phyloP scores from a whole-genome alignment of 2,888 invertebrate genomes.

The Eupithecia tripunctaria region DNA sequence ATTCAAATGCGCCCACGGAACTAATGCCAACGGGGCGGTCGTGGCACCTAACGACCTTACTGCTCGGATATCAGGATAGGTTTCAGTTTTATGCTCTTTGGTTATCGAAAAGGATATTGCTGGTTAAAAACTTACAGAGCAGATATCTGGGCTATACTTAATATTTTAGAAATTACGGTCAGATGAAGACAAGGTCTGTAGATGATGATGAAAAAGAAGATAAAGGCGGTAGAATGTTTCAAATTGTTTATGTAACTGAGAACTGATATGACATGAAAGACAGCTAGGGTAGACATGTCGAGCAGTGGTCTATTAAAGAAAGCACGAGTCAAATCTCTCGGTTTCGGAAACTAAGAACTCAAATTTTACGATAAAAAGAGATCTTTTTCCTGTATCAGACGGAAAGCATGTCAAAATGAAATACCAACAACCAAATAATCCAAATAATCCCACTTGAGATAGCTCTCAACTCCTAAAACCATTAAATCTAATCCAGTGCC shows the following conservation, averaged over 20 bases:
- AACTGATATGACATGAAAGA: background rate
- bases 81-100: conserved; percentile 39
- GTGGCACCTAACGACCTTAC: conserved; percentile 50
- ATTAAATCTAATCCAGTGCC: conserved; percentile 37
- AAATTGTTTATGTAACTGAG: background rate
- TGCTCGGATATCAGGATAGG: conserved; percentile 45
- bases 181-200: background rate
- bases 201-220: background rate
- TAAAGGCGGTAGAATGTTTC: background rate
- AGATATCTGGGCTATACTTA: conserved; percentile 3
- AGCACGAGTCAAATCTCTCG: background rate
- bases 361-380: background rate
- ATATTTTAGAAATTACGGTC: background rate
- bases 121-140: conserved; percentile 18
- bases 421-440: background rate
- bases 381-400: background rate
- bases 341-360: background rate
- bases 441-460: background rate
- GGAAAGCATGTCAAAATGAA: background rate
- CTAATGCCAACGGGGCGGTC: conserved; percentile 51
- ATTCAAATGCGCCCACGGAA: conserved; percentile 48
- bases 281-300: background rate
- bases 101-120: conserved; percentile 28
- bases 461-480: conserved; percentile 9
- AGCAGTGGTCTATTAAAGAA: background rate